These are phyloP conservation scores for Yasuhikotakia modesta DNA, from an alignment of 2,797 vertebrate genomes.

Conservation along the genomic window DNA sequence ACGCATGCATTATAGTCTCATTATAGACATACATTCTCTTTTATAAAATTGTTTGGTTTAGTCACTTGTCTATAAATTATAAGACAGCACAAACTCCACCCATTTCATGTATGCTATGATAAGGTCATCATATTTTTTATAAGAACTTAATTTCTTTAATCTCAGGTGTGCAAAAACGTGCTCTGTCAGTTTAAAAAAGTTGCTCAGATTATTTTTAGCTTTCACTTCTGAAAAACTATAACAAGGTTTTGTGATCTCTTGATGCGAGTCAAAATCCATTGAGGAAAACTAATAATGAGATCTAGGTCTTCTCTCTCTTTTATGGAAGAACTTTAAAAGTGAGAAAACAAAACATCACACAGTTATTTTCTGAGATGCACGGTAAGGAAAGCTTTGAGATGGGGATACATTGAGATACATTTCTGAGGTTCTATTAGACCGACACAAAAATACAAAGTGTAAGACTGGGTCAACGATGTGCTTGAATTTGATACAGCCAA, in stretches of 20 bases:
- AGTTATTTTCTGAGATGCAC: conserved; percentile 33
- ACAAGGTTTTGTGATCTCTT: conserved; percentile 17
- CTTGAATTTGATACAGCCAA: too few species aligned
- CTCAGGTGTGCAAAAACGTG: background rate
- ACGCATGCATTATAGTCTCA: too few species aligned
- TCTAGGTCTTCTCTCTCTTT: conserved; percentile 31
- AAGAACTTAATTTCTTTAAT: too few species aligned
- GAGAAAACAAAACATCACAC: background rate
- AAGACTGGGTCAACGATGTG: too few species aligned
- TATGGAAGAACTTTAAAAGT: conserved; percentile 13
- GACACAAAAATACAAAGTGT: too few species aligned
- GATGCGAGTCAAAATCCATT: conserved; percentile 28
- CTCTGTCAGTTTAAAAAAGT: conserved; percentile 3
- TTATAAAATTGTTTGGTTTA: too few species aligned
- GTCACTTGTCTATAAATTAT: too few species aligned
- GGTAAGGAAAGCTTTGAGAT: conserved; percentile 15
- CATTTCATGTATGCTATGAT: too few species aligned
- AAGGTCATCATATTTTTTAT: too few species aligned
- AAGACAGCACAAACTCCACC: too few species aligned
- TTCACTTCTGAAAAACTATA: conserved; percentile 5
- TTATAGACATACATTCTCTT: too few species aligned
- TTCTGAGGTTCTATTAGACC: too few species aligned
- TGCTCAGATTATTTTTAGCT: conserved; percentile 5
- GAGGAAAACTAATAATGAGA: conserved; percentile 39
- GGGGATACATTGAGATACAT: conserved; percentile 23